phyloP scores from a whole-genome alignment of 2,113 vertebrate genomes.

The Eclectus roratus region DNA sequence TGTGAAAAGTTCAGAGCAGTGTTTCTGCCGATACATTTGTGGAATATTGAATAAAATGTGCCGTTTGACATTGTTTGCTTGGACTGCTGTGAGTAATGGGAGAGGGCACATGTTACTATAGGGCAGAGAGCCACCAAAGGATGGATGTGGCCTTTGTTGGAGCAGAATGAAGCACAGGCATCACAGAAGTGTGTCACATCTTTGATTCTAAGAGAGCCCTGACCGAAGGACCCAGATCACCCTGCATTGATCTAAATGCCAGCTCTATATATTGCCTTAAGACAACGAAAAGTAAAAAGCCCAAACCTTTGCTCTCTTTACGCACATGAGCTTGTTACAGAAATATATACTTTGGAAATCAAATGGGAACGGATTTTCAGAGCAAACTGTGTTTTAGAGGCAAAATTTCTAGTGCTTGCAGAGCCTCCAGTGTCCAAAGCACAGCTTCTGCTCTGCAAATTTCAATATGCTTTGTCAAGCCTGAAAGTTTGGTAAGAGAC shows the following conservation, averaged over 20 bases:
- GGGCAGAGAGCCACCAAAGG: neutral
- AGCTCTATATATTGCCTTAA: neutral
- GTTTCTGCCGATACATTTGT: neutral
- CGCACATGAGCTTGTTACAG: neutral
- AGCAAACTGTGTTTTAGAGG: neutral
- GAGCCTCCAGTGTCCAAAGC: neutral
- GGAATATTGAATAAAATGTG: conserved; percentile 18
- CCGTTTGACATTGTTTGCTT: neutral
- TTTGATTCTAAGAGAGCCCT: neutral
- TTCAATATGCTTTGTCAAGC: neutral
- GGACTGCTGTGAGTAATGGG: neutral
- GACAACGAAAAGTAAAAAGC: neutral
- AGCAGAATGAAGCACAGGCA: neutral
- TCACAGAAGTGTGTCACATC: fast-evolving
- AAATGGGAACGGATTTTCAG: neutral
- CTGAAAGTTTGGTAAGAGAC: neutral
- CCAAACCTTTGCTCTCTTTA: neutral
- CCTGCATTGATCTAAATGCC: neutral
- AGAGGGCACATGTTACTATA: neutral
- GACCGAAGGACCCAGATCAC: neutral
- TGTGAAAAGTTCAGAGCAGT: neutral
- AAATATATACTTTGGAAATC: neutral
- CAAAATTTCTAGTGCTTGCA: neutral
- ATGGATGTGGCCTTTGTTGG: neutral
- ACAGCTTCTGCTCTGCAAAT: neutral